Evolutionary conservation across 2,113 vertebrate genomes (phyloP).

Genomic region (Spizaetus ornatus): DNA sequence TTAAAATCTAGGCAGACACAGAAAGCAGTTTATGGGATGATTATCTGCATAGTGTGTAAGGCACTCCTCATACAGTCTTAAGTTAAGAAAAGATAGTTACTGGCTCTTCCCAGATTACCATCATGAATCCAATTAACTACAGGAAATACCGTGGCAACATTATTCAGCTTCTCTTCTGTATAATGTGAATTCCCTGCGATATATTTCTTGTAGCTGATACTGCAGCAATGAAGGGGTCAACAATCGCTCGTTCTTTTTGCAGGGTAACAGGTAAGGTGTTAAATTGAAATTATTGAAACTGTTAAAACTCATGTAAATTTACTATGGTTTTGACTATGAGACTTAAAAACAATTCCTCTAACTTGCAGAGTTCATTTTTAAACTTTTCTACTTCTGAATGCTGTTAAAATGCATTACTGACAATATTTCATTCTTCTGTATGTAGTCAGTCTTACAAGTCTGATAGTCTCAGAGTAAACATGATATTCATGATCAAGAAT

Average conservation of each 20-base stretch:
- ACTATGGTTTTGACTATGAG: not conserved
- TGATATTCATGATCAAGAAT: not conserved
- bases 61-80: not conserved
- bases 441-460: not conserved
- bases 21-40: slow-evolving; percentile 30
- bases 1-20: not conserved
- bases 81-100: slow-evolving; percentile 19
- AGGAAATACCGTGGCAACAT: slow-evolving; percentile 15
- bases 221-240: slow-evolving; percentile 51
- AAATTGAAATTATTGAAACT: not conserved
- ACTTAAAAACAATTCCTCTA: not conserved
- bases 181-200: not conserved
- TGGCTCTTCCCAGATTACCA: slow-evolving; percentile 57
- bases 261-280: slow-evolving; percentile 57
- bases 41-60: not conserved
- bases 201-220: not conserved
- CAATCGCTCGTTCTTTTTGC: slow-evolving; percentile 51
- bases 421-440: not conserved
- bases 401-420: not conserved
- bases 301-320: not conserved
- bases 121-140: slow-evolving; percentile 40
- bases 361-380: not conserved
- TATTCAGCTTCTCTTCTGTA: not conserved
- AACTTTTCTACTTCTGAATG: not conserved
- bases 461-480: not conserved